Evolutionary conservation across 2,113 vertebrate genomes (phyloP), one percentile per base, ranked within the genome.

Genomic region (Accipiter virgatus): DNA sequence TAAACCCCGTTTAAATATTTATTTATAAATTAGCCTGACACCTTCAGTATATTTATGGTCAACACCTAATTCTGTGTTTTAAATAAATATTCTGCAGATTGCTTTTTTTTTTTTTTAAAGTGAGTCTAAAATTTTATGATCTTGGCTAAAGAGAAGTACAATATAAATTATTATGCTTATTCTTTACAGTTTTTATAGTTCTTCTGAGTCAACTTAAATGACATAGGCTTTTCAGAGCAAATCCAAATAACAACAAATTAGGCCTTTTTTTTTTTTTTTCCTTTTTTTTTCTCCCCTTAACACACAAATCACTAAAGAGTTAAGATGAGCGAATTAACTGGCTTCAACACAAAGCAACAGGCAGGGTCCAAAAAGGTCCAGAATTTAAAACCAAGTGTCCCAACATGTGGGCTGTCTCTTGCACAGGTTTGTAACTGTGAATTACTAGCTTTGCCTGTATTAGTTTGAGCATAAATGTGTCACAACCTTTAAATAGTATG

Each of bases 381-480:
- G 81, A 86, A 82, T 89, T 95, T 85, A 85, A 90, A 95, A 62
- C 7, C 34, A 68, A 65, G 22, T 36, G 9, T 88, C 42, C 48
- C n/a, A 50, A 66, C 67, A 31, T 1, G 2, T 2, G 2, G 78
- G 7, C n/a, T 90, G 23, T 91, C 32, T 85, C 45, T 87, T 77
- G 66, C 74, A 59, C 55, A 58, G 65, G 50, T 94, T 93, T 91
- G 65, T 90, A 80, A 90, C 77, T 77, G n/a, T 92, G 86, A 95
- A 70, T 91, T 96, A 85, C 38, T 88, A 67, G 73, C 63, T 86
- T 89, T 93, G n/a, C 48, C 71, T 91, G 58, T 62, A 65, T 90
- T 77, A 94, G 40, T 93, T 79, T 80, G 58, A 74, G 53, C 75
- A 85, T 95, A 95, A 95, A 93, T 86, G 70, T 97, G 93, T 91